phyloP scores from a whole-genome alignment of 2,113 vertebrate genomes.

The Salvelinus namaycush region DNA sequence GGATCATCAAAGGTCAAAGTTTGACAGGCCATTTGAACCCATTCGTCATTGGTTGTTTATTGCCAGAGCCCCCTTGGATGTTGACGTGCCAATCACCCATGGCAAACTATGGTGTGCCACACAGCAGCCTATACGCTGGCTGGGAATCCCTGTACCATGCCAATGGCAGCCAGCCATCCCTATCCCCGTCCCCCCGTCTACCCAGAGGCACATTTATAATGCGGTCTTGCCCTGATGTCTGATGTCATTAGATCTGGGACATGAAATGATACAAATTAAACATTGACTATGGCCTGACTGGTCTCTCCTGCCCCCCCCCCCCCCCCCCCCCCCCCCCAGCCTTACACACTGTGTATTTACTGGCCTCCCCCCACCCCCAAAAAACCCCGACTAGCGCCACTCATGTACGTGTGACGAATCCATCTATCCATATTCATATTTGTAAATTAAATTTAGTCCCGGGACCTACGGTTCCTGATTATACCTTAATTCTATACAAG shows the following conservation, averaged over 20 bases:
- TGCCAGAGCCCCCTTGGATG: conserved; percentile 70
- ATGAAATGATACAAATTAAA: conserved; percentile 8
- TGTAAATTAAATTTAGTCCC: conserved; percentile 45
- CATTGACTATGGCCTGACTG: too few relatives aligned
- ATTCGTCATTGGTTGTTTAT: conserved; percentile 81
- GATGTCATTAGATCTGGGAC: conserved; percentile 33
- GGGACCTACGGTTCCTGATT: conserved; percentile 37
- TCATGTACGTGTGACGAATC: conserved; percentile 31
- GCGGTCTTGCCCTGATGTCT: conserved; percentile 11
- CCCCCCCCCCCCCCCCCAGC: too few relatives aligned
- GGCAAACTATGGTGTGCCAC: conserved; percentile 57
- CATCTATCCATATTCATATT: conserved; percentile 49
- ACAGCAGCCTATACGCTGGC: conserved; percentile 63
- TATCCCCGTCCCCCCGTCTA: too few relatives aligned
- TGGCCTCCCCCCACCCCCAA: background rate
- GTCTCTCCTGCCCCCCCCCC: too few relatives aligned
- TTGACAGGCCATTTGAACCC: conserved; percentile 78
- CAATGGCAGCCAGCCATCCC: conserved; percentile 48
- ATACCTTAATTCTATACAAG: conserved; percentile 36
- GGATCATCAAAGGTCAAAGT: conserved; percentile 82
- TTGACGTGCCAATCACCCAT: conserved; percentile 74
- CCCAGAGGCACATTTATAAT: background rate
- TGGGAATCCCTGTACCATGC: conserved; percentile 62
- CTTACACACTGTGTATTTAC: background rate
- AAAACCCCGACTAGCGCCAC: background rate